These are phyloP conservation scores for Hetaerina titia DNA, from an alignment of 2,888 invertebrate species.

Conservation along the genomic window DNA sequence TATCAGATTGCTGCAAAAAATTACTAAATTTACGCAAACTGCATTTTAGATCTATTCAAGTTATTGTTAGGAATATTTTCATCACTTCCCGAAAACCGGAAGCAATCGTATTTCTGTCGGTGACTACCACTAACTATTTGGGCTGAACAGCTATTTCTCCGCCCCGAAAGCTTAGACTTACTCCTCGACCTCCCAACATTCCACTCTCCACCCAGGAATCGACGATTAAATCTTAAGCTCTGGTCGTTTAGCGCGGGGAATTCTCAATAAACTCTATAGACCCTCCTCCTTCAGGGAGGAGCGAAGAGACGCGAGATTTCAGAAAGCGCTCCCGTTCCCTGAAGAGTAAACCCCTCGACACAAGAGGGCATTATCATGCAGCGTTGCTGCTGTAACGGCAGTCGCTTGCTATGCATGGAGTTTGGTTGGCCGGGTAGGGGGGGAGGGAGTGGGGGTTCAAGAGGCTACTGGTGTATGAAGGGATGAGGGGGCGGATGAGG, in stretches of 20 bases:
- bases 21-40: no score
- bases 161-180: not conserved
- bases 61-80: no score
- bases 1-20: no score
- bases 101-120: no score
- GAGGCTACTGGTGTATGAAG: constrained; percentile 7
- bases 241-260: not conserved
- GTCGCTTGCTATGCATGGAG: constrained; percentile 41
- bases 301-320: constrained; percentile 35
- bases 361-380: constrained; percentile 62
- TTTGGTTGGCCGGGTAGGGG: not conserved
- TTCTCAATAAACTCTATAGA: constrained; percentile 6
- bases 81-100: no score
- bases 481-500: not conserved
- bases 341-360: constrained; percentile 50
- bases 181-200: not conserved
- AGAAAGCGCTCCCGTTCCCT: not conserved
- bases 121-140: no score
- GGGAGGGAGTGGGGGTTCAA: constrained; percentile 15
- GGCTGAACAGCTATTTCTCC: no score
- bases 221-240: constrained; percentile 17
- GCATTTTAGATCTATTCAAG: no score
- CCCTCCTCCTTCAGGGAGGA: not conserved
- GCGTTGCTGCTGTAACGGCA: not conserved
- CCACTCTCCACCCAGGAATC: no score